Evolutionary conservation across 2,797 vertebrate genomes (phyloP), one percentile per base, ranked within the genome.

Genomic region (Silurus aristotelis): DNA sequence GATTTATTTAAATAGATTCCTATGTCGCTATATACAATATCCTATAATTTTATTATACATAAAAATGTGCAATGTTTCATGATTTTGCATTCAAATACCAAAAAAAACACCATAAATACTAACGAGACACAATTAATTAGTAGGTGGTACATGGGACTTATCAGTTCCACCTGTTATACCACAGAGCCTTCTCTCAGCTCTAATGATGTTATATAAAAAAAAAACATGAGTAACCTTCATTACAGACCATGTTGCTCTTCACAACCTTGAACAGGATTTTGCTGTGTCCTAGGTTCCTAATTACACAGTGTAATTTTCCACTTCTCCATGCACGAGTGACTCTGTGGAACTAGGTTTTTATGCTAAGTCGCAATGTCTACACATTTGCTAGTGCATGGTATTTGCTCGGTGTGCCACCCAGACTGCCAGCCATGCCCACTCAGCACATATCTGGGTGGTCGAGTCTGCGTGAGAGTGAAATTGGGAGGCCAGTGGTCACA

Each of bases 341-440:
- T 90, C 89, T 89, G 15, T 6, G 85, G 85, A 88, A 89, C 90
- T 91, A 66, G 68, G 86, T 86, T 88, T 90, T 86, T 89, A 86
- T 80, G 85, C 84, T 90, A 89, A 89, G 90, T 84, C 52, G 17
- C 79, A 90, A 89, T 85, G 82, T 92, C 90, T 89, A 89, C 84
- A 86, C 90, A 88, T 83, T 90, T 89, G 88, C 89, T 43, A 75
- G 85, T 87, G 87, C 79, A 92, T 87, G 90, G 86, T 87, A 83
- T 91, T 91, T 90, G 90, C 87, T 85, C 20, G 17, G 56, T 6
- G 56, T 88, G 90, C 93, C 93, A 94, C 93, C 92, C 93, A 93
- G 89, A 60, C 10, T 88, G 90, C 86, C 84, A 82, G 84, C 90
- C 87, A 64, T 89, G 87, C 87, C 91, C 84, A 82, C 87, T 91